Conservation (phyloP, 2,797 vertebrate species). For the Anguilla megastoma region DNA sequence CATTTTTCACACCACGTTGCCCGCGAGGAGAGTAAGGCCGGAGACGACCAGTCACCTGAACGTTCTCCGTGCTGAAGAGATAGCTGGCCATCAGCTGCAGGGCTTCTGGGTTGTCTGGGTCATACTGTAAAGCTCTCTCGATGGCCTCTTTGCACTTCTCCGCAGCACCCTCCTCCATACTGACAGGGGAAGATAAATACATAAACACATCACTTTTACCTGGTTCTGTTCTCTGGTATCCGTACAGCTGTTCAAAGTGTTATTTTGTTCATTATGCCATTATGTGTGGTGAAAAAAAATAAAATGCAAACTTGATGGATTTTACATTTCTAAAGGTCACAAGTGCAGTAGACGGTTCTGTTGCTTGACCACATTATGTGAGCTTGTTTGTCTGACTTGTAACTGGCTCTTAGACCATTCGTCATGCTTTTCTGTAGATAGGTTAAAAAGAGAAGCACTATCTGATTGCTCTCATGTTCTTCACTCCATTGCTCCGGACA, state of each 20-base stretch:
- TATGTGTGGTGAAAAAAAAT: background rate
- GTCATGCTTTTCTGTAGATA: background rate
- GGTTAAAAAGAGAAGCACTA: background rate
- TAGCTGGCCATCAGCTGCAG: slow-evolving; percentile 85
- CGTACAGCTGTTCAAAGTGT: background rate
- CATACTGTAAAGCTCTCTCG: slow-evolving; percentile 73
- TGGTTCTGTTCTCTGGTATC: background rate
- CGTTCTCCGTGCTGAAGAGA: slow-evolving; percentile 78
- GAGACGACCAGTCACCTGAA: slow-evolving; percentile 63
- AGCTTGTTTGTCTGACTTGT: background rate
- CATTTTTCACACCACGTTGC: background rate
- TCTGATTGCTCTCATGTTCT: no score
- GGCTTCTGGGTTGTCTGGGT: slow-evolving; percentile 76
- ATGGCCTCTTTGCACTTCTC: slow-evolving; percentile 77
- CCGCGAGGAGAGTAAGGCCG: background rate
- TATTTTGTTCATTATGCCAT: background rate
- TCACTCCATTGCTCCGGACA: background rate
- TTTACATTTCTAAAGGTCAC: background rate
- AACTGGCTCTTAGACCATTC: background rate
- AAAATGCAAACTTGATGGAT: background rate
- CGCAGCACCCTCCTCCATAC: slow-evolving; percentile 77
- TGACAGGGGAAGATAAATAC: slow-evolving; percentile 37
- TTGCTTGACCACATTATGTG: background rate
- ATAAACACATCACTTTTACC: background rate
- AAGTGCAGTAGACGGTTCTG: background rate